phyloP scores from a whole-genome alignment of 2,888 invertebrate genomes.

The Aphodius sticticus region DNA sequence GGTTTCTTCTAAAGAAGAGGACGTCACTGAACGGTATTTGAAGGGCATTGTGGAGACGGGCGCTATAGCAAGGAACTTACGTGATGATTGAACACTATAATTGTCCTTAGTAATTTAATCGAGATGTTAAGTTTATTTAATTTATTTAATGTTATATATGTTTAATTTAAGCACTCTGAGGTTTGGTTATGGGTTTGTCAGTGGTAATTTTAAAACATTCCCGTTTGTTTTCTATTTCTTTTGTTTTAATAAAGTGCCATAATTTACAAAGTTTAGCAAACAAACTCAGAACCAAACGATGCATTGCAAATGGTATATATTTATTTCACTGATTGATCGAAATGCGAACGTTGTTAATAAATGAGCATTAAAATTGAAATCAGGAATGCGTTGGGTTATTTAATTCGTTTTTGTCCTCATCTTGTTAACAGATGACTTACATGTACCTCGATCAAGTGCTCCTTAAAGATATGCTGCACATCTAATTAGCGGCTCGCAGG shows the following conservation, averaged over 20 bases:
- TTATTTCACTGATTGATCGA: not conserved
- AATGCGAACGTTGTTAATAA: conserved; percentile 17
- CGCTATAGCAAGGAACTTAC: conserved; percentile 49
- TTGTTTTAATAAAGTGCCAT: not conserved
- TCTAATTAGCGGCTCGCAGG: conserved; percentile 9
- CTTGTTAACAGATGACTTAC: conserved; percentile 37
- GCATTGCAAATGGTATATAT: not conserved
- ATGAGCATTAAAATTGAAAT: conserved; percentile 5
- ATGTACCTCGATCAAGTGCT: conserved; percentile 14
- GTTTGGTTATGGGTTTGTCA: conserved; percentile 7
- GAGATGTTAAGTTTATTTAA: conserved; percentile 9
- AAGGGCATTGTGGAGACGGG: conserved; percentile 69
- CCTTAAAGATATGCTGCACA: conserved; percentile 5
- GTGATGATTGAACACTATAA: conserved; percentile 12
- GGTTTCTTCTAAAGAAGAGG: conserved; percentile 64
- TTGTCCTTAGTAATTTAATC: conserved; percentile 16
- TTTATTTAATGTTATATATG: conserved; percentile 11
- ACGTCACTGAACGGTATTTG: conserved; percentile 66
- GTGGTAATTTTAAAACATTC: conserved; percentile 12
- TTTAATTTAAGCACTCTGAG: conserved; percentile 11
- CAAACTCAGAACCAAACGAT: conserved; percentile 10
- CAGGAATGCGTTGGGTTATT: conserved; percentile 15
- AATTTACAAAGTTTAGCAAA: conserved; percentile 6
- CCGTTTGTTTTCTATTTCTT: not conserved
- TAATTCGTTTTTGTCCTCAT: not conserved